Evolutionary conservation across 2,888 invertebrate genomes (phyloP), one percentile per base, ranked within the genome.

Genomic region (Temnothorax rugatulus): DNA sequence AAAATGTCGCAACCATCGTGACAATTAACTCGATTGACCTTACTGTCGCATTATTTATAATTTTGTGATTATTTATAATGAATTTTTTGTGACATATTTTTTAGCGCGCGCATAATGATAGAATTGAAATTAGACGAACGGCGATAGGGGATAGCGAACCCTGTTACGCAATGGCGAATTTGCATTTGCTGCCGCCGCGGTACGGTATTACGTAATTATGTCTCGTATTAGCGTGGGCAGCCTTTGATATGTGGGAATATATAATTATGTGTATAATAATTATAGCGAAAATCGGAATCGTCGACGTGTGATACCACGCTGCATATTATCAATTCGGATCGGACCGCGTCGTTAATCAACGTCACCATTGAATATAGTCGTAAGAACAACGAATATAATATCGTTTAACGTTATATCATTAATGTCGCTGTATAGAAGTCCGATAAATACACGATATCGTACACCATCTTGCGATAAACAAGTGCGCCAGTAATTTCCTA

Each of bases 181-280:
- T 83, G 61, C 81, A 79, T 83, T 69, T 52, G 83, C 57, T 34
- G 64, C n/a, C 68, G 66, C 68, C 15, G 47, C 52, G 25, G 18
- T 47, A 38, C 52, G 25, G 18, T 47, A 41, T 83, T 79, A 69
- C 81, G 81, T 61, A 83, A 83, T 29, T 29, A 29, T 34, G 11
- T 50, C 68, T 68, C 38, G n/a, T 59, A 83, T 79, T 83, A 69
- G 18, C 47, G 79, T 66, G 69, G 83, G 79, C 21, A 66, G 83
- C 21, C 44, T 52, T 29, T 52, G 69, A 83, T 59, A 82, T 76
- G 47, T 25, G 25, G 38, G 25, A 59, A 50, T 73, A 73, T 81
- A 38, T 81, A 81, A 81, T 81, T 81, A 83, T 77, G 41, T 59
- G 50, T 83, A 59, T 77, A 66, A 82, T 66, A 76, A 76, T 82